Conservation (phyloP, 2,797 vertebrate genomes). For the Okamejei kenojei region DNA sequence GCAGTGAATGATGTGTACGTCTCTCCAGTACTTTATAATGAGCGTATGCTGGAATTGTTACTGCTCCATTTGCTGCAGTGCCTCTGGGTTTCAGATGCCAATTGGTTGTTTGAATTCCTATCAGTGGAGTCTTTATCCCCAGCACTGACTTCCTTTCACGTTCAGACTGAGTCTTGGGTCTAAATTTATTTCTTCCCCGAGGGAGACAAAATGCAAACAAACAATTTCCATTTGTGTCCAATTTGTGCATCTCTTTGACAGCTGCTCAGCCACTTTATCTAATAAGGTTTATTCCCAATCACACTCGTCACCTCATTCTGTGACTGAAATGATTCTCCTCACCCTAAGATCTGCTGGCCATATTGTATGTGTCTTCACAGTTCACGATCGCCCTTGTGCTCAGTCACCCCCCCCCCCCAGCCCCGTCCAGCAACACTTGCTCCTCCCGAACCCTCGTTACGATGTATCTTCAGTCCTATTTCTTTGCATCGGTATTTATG, state of each 20-base stretch:
- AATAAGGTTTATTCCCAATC: neutral
- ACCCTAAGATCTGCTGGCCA: neutral
- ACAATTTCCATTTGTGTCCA: neutral
- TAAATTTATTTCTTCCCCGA: slow-evolving; percentile 1
- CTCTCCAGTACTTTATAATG: neutral
- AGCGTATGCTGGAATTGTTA: neutral
- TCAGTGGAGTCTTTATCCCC: neutral
- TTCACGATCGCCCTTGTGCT: neutral
- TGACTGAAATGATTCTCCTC: neutral
- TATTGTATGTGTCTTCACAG: neutral
- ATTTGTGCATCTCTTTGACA: neutral
- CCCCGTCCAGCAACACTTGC: neutral
- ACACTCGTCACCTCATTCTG: neutral
- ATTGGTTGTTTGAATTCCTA: neutral
- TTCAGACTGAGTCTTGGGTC: neutral
- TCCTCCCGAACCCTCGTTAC: neutral
- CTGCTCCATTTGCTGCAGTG: neutral
- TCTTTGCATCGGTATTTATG: neutral
- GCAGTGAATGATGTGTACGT: neutral
- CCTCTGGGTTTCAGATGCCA: neutral
- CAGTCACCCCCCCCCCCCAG: neutral
- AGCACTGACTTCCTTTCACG: neutral
- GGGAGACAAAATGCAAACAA: neutral
- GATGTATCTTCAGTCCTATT: too few relatives aligned
- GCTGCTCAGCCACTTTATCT: neutral